Evolutionary conservation across 2,888 invertebrate genomes (phyloP).

Genomic region (Cephus rjabovi): DNA sequence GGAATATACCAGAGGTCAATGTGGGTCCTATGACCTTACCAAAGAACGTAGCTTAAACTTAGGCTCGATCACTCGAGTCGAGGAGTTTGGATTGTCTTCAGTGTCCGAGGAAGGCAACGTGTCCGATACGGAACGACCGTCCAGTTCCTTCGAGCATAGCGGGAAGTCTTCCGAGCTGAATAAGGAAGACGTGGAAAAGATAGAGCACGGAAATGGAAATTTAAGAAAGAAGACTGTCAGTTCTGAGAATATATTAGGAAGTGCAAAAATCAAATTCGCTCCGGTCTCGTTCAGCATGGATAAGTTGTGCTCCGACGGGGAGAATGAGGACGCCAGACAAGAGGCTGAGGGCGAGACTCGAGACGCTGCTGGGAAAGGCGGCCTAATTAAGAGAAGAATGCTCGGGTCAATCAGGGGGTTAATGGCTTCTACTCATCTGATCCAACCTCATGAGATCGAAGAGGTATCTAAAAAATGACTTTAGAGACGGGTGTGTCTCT

Average conservation of each 20-base stretch:
- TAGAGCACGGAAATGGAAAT: conserved; percentile 16
- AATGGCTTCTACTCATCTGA: conserved; percentile 61
- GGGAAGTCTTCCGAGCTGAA: conserved; percentile 32
- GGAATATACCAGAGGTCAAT: conserved; percentile 27
- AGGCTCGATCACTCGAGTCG: conserved; percentile 48
- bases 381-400: conserved; percentile 60
- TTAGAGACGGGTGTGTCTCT: not conserved
- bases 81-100: conserved; percentile 51
- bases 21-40: conserved; percentile 57
- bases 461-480: conserved; percentile 47
- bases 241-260: conserved; percentile 43
- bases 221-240: conserved; percentile 42
- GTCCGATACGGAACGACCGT: conserved; percentile 23
- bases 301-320: conserved; percentile 45
- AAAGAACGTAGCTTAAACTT: conserved; percentile 42
- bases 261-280: conserved; percentile 31
- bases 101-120: conserved; percentile 41
- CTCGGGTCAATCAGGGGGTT: conserved; percentile 62
- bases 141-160: conserved; percentile 21
- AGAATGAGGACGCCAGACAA: conserved; percentile 27
- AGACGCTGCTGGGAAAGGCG: conserved; percentile 41
- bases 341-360: not conserved
- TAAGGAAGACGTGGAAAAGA: conserved; percentile 18
- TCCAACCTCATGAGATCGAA: conserved; percentile 55
- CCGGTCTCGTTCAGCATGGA: conserved; percentile 54